phyloP scores from a whole-genome alignment of 1,140 invertebrate genomes.

The Zaprionus africanus region DNA sequence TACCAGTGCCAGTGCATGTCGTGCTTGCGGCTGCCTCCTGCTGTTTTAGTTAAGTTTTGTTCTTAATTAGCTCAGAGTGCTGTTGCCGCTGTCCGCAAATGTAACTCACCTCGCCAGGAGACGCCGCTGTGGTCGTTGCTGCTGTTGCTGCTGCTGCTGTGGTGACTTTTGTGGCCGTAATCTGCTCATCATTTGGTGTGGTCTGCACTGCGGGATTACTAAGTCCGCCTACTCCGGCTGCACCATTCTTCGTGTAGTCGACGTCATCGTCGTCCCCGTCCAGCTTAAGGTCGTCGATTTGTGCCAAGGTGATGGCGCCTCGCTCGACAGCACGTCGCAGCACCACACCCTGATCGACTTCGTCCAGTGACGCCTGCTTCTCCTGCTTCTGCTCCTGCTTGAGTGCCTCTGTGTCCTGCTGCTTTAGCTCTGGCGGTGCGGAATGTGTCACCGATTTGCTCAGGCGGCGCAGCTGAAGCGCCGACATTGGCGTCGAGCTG shows the following conservation, averaged over 20 bases:
- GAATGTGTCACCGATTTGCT: constrained; percentile 62
- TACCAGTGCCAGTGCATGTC: constrained; percentile 21
- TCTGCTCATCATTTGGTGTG: constrained; percentile 67
- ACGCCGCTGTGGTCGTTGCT: constrained; percentile 22
- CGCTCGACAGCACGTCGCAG: constrained; percentile 54
- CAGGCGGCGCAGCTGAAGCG: constrained; percentile 58
- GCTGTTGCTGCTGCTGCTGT: constrained; percentile 9
- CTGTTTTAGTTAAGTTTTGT: constrained; percentile 67
- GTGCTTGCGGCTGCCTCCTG: constrained; percentile 52
- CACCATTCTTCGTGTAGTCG: constrained; percentile 21
- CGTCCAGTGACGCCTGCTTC: constrained; percentile 7
- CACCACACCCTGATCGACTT: constrained; percentile 57
- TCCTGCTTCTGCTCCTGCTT: constrained; percentile 15
- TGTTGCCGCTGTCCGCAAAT: constrained; percentile 35
- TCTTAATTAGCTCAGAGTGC: constrained; percentile 78
- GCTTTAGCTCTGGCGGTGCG: constrained; percentile 60
- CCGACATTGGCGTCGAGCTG: constrained; percentile 65
- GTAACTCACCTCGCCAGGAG: constrained; percentile 61
- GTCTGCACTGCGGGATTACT: constrained; percentile 75
- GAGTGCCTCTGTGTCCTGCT: constrained; percentile 28
- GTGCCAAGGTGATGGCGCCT: constrained; percentile 69
- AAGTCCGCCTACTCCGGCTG: constrained; percentile 31
- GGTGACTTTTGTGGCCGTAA: constrained; percentile 46
- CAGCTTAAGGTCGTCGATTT: constrained; percentile 71
- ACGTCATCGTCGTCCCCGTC: constrained; percentile 48